Evolutionary conservation across 2,113 vertebrate genomes (phyloP).

Genomic region (Myrmecophaga tridactyla): DNA sequence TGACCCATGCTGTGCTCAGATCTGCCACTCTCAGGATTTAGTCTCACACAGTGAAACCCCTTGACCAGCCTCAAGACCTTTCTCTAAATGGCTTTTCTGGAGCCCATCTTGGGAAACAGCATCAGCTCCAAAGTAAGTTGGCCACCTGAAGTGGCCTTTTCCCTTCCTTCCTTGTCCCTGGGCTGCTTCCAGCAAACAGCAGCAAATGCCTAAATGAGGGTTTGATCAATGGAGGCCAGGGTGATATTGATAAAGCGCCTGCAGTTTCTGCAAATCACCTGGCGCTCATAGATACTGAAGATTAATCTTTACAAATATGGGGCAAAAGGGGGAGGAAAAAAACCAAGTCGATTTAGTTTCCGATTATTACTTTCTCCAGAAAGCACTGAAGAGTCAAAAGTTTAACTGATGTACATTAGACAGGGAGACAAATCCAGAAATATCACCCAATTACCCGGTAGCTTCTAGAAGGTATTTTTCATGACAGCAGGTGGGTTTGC

Average conservation of each 20-base stretch:
- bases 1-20: accelerated
- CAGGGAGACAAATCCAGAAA: slow-evolving; percentile 68
- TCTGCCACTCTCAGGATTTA: neutral
- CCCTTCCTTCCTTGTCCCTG: neutral
- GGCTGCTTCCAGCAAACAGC: neutral
- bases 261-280: slow-evolving; percentile 50
- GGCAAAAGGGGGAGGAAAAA: slow-evolving; percentile 20
- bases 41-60: neutral
- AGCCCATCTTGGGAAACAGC: neutral
- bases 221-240: slow-evolving; percentile 45
- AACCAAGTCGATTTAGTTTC: slow-evolving; percentile 53
- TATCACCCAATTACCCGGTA: slow-evolving; percentile 56
- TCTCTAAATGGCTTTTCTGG: neutral
- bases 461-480: slow-evolving; percentile 69
- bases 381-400: slow-evolving; percentile 58
- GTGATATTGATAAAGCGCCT: slow-evolving; percentile 40
- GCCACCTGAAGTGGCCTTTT: neutral
- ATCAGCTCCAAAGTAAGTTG: neutral
- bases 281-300: slow-evolving; percentile 37
- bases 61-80: neutral
- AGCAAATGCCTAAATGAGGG: neutral
- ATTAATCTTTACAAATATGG: slow-evolving; percentile 58
- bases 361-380: slow-evolving; percentile 50
- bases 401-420: slow-evolving; percentile 71
- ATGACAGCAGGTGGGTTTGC: slow-evolving; percentile 60